These are phyloP conservation scores for Drosophila heteroneura DNA, from an alignment of 2,888 invertebrate species.

Conservation along the genomic window DNA sequence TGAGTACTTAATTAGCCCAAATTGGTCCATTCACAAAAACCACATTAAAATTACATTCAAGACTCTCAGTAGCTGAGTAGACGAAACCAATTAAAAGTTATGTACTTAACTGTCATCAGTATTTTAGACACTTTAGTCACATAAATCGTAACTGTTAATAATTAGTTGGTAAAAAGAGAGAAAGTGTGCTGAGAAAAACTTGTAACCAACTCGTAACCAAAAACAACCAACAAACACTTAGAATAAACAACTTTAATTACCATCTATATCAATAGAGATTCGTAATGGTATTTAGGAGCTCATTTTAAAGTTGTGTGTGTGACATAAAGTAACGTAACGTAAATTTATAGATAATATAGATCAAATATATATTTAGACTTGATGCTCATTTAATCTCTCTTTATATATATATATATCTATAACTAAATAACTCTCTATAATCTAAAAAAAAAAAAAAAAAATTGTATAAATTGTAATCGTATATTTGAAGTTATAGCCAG, in stretches of 20 bases:
- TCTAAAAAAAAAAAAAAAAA: constrained; percentile 29
- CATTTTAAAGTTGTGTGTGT: constrained; percentile 40
- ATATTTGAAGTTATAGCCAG: constrained; percentile 78
- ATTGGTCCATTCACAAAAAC: constrained; percentile 12
- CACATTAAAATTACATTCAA: not conserved
- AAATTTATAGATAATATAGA: constrained; percentile 35
- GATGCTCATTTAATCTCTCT: constrained; percentile 32
- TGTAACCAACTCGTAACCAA: constrained; percentile 8
- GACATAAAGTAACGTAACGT: constrained; percentile 21
- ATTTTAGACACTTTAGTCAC: constrained; percentile 13
- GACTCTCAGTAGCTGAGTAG: constrained; percentile 14
- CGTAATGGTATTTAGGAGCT: constrained; percentile 26
- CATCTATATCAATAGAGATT: constrained; percentile 19
- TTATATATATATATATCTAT: constrained; percentile 11
- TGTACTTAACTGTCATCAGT: constrained; percentile 13
- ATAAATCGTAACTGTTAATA: constrained; percentile 2
- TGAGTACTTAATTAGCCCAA: constrained; percentile 20
- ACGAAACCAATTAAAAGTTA: constrained; percentile 7
- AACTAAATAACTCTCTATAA: constrained; percentile 35
- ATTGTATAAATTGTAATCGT: constrained; percentile 72
- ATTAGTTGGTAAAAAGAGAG: constrained; percentile 22
- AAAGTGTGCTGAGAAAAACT: constrained; percentile 7
- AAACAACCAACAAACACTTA: constrained; percentile 11
- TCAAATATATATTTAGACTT: constrained; percentile 22
- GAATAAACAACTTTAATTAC: constrained; percentile 28